Percentiles rank a stretch among this genome's conserved stretches.
These are phyloP conservation scores for Hyperoodon ampullatus DNA, from an alignment of 2,113 vertebrate species.

Conservation along the genomic window DNA sequence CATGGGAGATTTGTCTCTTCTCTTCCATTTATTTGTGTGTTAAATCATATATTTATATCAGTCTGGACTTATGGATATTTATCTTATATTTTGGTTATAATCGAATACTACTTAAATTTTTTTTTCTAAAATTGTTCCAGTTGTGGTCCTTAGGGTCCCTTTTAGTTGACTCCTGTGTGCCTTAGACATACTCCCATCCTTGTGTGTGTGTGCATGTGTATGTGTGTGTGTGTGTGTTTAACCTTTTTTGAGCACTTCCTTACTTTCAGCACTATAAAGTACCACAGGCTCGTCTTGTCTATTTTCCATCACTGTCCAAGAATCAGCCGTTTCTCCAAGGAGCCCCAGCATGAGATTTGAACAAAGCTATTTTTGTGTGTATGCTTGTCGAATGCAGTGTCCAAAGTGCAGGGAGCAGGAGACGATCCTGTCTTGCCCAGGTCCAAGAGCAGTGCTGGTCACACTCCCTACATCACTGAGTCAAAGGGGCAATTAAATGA, in stretches of 20 bases:
- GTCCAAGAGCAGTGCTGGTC: background rate
- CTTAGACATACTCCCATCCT: background rate
- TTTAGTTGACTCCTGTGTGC: background rate
- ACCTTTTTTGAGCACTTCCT: background rate
- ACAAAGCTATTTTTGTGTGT: background rate
- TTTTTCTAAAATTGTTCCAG: background rate
- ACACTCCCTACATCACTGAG: background rate
- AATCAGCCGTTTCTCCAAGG: background rate
- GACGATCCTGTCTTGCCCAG: background rate
- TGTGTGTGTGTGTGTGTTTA: background rate
- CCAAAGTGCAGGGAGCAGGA: background rate
- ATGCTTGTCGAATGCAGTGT: background rate
- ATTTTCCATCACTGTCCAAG: background rate
- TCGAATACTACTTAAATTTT: background rate
- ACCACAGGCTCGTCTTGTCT: background rate
- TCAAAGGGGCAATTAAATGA: background rate
- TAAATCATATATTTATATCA: background rate
- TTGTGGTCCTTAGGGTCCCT: background rate
- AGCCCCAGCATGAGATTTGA: background rate
- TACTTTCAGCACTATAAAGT: background rate
- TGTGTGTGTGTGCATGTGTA: background rate
- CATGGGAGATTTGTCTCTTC: background rate
- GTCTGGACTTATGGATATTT: background rate
- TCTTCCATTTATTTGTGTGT: background rate
- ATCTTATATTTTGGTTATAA: background rate